Evolutionary conservation across 1,140 invertebrate genomes (phyloP).

Genomic region (Panonychus citri): DNA sequence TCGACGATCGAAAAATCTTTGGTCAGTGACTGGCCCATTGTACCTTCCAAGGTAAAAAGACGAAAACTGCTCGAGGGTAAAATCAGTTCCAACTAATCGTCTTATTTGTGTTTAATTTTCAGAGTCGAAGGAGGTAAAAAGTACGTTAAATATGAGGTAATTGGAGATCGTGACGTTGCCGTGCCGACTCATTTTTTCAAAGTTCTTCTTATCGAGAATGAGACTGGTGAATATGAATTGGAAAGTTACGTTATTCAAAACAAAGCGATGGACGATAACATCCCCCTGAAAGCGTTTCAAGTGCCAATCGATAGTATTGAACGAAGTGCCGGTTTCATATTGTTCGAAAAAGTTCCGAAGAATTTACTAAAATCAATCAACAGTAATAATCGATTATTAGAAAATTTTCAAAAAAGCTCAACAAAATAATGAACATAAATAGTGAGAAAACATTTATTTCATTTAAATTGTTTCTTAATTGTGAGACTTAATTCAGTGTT

Average conservation of each 20-base stretch:
- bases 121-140: constrained; percentile 48
- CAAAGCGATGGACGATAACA: constrained; percentile 45
- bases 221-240: constrained; percentile 52
- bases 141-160: constrained; percentile 86
- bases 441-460: too few species aligned
- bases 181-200: constrained; percentile 99
- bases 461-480: too few species aligned
- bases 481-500: too few species aligned
- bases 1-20: constrained; percentile 57
- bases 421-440: too few species aligned
- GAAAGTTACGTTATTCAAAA: constrained; percentile 89
- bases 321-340: constrained; percentile 65
- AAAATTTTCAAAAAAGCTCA: too few species aligned
- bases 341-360: constrained; percentile 50
- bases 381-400: too few species aligned
- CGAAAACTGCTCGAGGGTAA: too few species aligned
- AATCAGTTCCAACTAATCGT: too few species aligned
- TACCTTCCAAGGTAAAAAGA: constrained; percentile 58
- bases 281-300: constrained; percentile 45
- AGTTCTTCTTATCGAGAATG: constrained; percentile 50
- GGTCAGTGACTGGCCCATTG: constrained; percentile 84
- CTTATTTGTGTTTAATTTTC: background rate
- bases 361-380: too few species aligned
- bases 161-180: constrained; percentile 75
- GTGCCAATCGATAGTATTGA: constrained; percentile 41